Evolutionary conservation across 2,888 invertebrate genomes (phyloP).

Genomic region (Lymantria dispar): DNA sequence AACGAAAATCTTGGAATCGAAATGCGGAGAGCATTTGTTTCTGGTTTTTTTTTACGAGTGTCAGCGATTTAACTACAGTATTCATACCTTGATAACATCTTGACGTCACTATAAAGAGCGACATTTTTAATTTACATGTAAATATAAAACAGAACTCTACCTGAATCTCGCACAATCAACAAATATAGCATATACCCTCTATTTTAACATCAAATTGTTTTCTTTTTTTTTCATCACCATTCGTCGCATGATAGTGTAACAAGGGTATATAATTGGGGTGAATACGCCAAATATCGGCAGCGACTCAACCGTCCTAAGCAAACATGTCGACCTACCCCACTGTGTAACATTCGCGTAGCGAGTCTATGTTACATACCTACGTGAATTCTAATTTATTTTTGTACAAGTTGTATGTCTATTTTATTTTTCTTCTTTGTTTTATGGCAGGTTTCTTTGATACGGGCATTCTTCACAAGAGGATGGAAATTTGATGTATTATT

Average conservation of each 20-base stretch:
- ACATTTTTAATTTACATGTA: constrained; percentile 7
- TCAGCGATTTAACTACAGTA: background rate
- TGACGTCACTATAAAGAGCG: background rate
- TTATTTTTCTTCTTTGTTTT: no score
- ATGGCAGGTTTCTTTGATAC: no score
- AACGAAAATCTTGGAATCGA: no score
- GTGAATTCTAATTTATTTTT: background rate
- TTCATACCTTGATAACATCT: background rate
- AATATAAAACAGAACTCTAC: constrained; percentile 12
- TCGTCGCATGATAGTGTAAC: constrained; percentile 43
- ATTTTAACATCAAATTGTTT: constrained; percentile 32
- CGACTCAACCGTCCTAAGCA: constrained; percentile 48
- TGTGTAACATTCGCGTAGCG: constrained; percentile 1
- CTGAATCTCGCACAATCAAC: constrained; percentile 20
- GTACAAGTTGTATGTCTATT: no score
- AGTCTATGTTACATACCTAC: background rate
- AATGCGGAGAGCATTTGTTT: no score
- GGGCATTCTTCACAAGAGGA: no score
- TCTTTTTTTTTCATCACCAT: constrained; percentile 23
- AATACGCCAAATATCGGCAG: constrained; percentile 51
- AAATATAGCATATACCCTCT: constrained; percentile 44
- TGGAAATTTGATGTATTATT: no score
- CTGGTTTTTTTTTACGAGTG: no score
- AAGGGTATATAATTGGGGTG: constrained; percentile 55
- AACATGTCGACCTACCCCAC: constrained; percentile 34